These are phyloP conservation scores for Clostera curtula DNA, from an alignment of 2,888 invertebrate genomes.

Conservation along the genomic window DNA sequence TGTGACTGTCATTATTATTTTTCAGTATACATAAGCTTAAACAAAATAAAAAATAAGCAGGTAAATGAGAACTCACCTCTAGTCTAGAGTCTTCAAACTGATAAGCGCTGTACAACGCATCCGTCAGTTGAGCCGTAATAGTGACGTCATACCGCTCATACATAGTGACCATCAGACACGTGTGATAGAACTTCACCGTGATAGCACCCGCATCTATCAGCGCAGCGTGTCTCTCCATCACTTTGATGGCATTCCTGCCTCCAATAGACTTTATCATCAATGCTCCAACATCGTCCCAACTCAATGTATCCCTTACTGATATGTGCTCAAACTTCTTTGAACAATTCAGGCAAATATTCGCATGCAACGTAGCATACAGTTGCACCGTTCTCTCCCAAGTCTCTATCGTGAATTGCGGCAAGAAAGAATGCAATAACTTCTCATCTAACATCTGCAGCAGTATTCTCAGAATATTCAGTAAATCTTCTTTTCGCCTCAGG, in stretches of 20 bases:
- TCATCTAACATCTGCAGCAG: conserved; percentile 77
- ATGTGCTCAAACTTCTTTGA: conserved; percentile 61
- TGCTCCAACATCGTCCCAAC: conserved; percentile 77
- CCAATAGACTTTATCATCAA: conserved; percentile 77
- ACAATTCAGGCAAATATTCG: conserved; percentile 78
- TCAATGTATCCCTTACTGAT: conserved; percentile 60
- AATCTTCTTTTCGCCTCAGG: conserved; percentile 59
- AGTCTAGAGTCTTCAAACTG: conserved; percentile 46
- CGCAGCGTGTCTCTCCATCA: conserved; percentile 72
- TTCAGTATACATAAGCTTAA: background rate
- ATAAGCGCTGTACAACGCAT: conserved; percentile 54
- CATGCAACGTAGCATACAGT: conserved; percentile 71
- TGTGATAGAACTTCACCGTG: conserved; percentile 76
- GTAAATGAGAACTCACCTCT: conserved; percentile 43
- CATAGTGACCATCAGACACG: conserved; percentile 65
- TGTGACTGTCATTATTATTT: no score
- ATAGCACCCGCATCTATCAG: conserved; percentile 74
- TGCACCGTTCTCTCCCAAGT: conserved; percentile 75
- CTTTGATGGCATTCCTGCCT: conserved; percentile 68
- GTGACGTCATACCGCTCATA: conserved; percentile 57
- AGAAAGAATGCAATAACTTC: conserved; percentile 66
- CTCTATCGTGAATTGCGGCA: conserved; percentile 72
- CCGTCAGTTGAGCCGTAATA: conserved; percentile 43
- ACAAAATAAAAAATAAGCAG: conserved; percentile 1
- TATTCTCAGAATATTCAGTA: conserved; percentile 69